phyloP scores from a whole-genome alignment of 2,888 invertebrate genomes.

The Dendrolimus pini region DNA sequence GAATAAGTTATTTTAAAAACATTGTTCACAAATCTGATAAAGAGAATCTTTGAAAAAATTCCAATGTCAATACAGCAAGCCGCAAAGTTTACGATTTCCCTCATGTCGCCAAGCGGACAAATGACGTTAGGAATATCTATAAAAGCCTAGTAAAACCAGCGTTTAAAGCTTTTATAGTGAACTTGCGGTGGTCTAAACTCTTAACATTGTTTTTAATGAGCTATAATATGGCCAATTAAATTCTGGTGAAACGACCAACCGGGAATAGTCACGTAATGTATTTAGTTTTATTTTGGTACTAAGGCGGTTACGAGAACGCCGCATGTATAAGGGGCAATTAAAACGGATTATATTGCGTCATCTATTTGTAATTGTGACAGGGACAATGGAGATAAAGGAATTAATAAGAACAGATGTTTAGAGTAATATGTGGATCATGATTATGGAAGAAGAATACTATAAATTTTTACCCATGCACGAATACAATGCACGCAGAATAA shows the following conservation, averaged over 20 bases:
- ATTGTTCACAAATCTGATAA: no score
- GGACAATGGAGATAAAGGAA: slow-evolving; percentile 10
- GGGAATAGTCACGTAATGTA: slow-evolving; percentile 13
- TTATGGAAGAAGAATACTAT: no score
- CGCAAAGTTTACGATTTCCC: slow-evolving; percentile 26
- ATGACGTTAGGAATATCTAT: slow-evolving; percentile 36
- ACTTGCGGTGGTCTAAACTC: slow-evolving; percentile 54
- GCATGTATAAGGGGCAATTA: slow-evolving; percentile 7
- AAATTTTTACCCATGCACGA: no score
- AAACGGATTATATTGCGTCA: slow-evolving; percentile 6
- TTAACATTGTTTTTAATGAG: slow-evolving; percentile 72
- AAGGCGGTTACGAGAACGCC: slow-evolving; percentile 2
- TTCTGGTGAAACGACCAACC: slow-evolving; percentile 39
- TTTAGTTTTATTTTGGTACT: slow-evolving; percentile 1
- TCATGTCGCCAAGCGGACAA: slow-evolving; percentile 20
- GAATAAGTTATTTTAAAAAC: no score
- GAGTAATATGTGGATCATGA: background rate
- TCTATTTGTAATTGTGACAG: slow-evolving; percentile 6
- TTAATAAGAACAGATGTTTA: slow-evolving; percentile 5
- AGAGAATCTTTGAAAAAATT: no score
- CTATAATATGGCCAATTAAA: slow-evolving; percentile 67
- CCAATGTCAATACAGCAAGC: background rate
- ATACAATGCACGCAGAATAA: no score
- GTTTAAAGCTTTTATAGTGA: slow-evolving; percentile 53
- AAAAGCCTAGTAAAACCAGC: slow-evolving; percentile 48